These are phyloP conservation scores for Garra rufa DNA, from an alignment of 2,113 vertebrate species.

Conservation along the genomic window DNA sequence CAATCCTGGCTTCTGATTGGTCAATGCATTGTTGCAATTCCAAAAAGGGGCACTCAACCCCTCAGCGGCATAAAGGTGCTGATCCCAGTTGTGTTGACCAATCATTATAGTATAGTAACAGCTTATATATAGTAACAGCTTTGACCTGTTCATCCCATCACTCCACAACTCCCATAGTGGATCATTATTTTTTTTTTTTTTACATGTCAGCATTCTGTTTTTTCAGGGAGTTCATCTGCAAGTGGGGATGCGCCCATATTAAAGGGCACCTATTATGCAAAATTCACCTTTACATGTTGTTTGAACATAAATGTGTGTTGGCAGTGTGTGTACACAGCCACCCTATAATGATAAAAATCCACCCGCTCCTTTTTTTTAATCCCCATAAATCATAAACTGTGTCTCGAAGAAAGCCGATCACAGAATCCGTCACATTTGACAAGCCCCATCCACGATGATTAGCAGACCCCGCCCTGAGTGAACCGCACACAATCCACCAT, in stretches of 20 bases:
- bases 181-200: neutral
- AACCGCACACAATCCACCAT: no score
- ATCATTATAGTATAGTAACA: neutral
- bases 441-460: no score
- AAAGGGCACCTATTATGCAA: no score
- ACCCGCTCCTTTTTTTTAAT: no score
- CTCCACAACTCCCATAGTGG: neutral
- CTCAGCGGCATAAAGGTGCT: neutral
- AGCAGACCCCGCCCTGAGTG: no score
- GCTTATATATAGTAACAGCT: neutral
- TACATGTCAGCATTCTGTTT: neutral
- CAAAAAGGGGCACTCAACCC: neutral
- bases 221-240: neutral
- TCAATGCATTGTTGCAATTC: neutral
- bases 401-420: no score
- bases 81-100: neutral
- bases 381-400: no score
- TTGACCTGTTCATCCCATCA: neutral
- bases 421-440: no score
- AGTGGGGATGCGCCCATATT: neutral
- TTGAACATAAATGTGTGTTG: no score
- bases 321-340: no score
- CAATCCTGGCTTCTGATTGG: neutral
- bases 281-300: no score
- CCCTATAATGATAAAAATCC: no score